These are phyloP conservation scores for Trididemnum nubilum DNA, from an alignment of 23 tunicate genomes.

Conservation along the genomic window DNA sequence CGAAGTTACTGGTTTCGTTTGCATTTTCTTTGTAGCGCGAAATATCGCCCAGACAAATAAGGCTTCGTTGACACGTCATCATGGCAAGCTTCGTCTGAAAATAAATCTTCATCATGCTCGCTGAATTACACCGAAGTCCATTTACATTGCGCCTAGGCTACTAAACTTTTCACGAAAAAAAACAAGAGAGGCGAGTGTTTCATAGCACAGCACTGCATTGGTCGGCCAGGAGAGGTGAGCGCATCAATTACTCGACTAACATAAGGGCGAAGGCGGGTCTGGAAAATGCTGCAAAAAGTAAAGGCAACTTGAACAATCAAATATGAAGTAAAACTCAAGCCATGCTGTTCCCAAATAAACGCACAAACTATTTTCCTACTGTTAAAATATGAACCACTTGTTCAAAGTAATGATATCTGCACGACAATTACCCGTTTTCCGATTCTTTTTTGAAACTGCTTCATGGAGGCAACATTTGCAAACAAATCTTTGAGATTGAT, in stretches of 20 bases:
- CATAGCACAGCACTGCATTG: too few species aligned
- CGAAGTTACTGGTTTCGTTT: constrained; percentile 57
- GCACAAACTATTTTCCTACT: too few species aligned
- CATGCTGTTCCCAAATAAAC: too few species aligned
- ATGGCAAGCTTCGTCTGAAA: constrained; percentile 65
- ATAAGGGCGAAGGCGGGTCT: too few species aligned
- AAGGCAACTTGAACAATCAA: too few species aligned
- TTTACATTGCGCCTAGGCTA: not conserved
- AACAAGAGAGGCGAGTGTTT: too few species aligned
- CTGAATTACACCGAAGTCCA: not conserved
- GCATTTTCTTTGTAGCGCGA: constrained; percentile 79
- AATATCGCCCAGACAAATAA: constrained; percentile 81
- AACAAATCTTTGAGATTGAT: constrained; percentile 61
- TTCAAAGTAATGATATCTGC: too few species aligned
- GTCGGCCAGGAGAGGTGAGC: too few species aligned
- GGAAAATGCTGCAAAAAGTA: too few species aligned
- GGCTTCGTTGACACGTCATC: constrained; percentile 58
- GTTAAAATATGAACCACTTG: too few species aligned
- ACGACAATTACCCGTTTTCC: constrained; percentile 75
- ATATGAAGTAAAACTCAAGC: too few species aligned
- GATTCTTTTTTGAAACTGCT: constrained; percentile 34
- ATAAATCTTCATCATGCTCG: not conserved
- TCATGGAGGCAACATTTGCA: constrained; percentile 13
- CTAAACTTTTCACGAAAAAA: not conserved
- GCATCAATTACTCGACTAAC: too few species aligned